Conservation (phyloP, 2,888 invertebrate genomes). For the Stenchaetothrips biformis region DNA sequence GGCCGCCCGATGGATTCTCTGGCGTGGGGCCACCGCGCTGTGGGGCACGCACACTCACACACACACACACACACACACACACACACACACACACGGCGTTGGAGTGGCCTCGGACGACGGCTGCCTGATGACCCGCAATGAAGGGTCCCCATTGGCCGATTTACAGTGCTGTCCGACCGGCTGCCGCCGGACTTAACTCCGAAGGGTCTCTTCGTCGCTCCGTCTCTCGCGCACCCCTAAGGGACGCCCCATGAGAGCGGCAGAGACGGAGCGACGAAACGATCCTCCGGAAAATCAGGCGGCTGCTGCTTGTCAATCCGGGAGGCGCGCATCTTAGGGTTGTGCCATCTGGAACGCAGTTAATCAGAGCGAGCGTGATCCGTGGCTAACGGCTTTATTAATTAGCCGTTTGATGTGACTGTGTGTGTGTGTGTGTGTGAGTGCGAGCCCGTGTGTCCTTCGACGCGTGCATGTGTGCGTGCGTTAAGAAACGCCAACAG, state of each 20-base stretch:
- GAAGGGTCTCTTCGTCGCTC: too few species aligned
- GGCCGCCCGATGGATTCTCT: too few species aligned
- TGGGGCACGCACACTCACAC: not conserved
- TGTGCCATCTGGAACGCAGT: slow-evolving; percentile 15
- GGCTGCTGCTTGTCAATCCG: too few species aligned
- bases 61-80: not conserved
- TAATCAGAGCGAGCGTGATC: not conserved
- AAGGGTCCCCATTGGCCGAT: not conserved
- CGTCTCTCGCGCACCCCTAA: too few species aligned
- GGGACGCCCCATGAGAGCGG: too few species aligned
- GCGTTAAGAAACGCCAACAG: not conserved
- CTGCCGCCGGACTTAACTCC: not conserved
- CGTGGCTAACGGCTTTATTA: not conserved
- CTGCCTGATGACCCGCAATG: not conserved
- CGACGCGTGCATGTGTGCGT: not conserved
- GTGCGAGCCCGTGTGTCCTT: not conserved
- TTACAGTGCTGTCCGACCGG: not conserved
- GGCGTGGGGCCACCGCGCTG: too few species aligned
- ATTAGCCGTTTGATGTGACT: not conserved
- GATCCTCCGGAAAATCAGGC: too few species aligned
- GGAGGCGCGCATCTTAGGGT: too few species aligned
- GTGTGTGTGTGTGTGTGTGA: not conserved
- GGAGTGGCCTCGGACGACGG: not conserved
- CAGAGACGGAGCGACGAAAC: too few species aligned
- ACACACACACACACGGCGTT: not conserved